Conservation (phyloP, 2,888 invertebrate genomes). For the Hypomecis atomaria region DNA sequence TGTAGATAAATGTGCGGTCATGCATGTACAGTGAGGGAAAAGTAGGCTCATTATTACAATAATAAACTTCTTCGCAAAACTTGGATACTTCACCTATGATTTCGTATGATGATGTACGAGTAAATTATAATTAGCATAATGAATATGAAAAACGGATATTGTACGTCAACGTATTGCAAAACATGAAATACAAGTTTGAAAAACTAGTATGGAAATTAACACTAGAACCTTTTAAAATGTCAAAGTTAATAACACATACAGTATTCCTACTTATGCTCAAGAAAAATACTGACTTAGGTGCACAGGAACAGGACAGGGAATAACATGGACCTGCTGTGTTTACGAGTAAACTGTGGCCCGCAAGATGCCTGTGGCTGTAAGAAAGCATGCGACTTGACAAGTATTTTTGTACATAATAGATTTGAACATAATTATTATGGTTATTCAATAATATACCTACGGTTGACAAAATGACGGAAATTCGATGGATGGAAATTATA, state of each 20-base stretch:
- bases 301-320: neutral
- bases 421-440: too few species aligned
- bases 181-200: slow-evolving; percentile 23
- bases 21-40: too few species aligned
- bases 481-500: too few species aligned
- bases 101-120: too few species aligned
- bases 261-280: neutral
- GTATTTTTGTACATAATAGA: too few species aligned
- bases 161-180: slow-evolving; percentile 17
- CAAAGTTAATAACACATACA: slow-evolving; percentile 19
- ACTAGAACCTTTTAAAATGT: slow-evolving; percentile 28
- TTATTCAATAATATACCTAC: too few species aligned
- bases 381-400: too few species aligned
- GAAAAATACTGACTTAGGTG: neutral
- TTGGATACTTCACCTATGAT: neutral
- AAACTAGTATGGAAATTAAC: slow-evolving; percentile 25
- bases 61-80: neutral
- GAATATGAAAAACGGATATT: slow-evolving; percentile 23
- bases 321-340: neutral
- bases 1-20: too few species aligned
- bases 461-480: too few species aligned
- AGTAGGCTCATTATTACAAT: too few species aligned
- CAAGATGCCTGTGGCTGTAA: too few species aligned
- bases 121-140: slow-evolving; percentile 12
- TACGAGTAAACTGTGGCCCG: too few species aligned